Percentiles rank a stretch among this genome's conserved stretches.
phyloP scores from a whole-genome alignment of 2,113 vertebrate species.

The Puntigrus tetrazona region DNA sequence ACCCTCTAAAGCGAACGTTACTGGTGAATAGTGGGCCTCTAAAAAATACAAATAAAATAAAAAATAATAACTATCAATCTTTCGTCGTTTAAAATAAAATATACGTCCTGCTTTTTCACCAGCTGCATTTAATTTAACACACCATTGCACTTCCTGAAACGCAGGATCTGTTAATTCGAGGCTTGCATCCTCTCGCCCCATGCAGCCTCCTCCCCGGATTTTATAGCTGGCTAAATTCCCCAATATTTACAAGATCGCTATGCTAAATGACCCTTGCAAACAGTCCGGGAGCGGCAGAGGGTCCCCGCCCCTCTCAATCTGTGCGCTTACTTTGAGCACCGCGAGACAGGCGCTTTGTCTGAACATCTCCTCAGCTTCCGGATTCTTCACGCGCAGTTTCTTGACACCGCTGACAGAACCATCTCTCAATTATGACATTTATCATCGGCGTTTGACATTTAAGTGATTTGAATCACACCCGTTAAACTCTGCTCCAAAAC shows the following conservation, averaged over 20 bases:
- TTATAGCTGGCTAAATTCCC: conserved; percentile 69
- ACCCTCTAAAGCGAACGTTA: neutral
- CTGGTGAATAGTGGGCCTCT: neutral
- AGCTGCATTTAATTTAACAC: conserved; percentile 84
- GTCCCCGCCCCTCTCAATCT: conserved; percentile 58
- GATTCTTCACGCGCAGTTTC: conserved; percentile 59
- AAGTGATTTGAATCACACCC: conserved; percentile 5
- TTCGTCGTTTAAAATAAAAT: conserved; percentile 24
- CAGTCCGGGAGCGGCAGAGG: conserved; percentile 51
- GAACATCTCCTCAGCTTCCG: conserved; percentile 68
- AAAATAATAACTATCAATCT: conserved; percentile 17
- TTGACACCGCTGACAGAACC: conserved; percentile 53
- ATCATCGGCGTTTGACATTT: conserved; percentile 36
- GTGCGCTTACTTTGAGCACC: conserved; percentile 68
- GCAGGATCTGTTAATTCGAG: conserved; percentile 77
- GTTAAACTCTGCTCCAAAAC: neutral
- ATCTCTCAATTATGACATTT: conserved; percentile 39
- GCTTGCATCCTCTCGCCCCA: conserved; percentile 56
- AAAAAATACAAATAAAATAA: neutral
- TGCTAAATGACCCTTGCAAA: conserved; percentile 78
- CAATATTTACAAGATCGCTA: conserved; percentile 80
- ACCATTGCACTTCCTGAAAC: conserved; percentile 82
- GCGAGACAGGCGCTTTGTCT: conserved; percentile 69
- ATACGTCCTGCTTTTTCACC: conserved; percentile 62
- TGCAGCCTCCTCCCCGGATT: conserved; percentile 54